phyloP scores from a whole-genome alignment of 1,140 invertebrate genomes.

The Drosophila pseudoobscura region DNA sequence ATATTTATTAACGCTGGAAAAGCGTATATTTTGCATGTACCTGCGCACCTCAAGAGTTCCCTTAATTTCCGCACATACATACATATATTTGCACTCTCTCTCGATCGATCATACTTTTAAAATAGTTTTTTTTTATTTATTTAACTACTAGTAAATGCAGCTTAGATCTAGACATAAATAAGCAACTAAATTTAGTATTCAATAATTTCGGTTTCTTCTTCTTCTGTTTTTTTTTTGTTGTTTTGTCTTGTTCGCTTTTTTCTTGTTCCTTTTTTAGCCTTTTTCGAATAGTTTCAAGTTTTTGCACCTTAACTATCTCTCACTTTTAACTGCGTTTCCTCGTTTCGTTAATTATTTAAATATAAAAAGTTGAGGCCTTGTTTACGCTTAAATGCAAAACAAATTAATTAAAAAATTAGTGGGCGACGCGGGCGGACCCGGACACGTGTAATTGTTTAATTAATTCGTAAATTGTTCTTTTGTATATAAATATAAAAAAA shows the following conservation, averaged over 20 bases:
- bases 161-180: conserved; percentile 80
- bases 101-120: conserved; percentile 21
- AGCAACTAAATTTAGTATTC: conserved; percentile 69
- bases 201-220: conserved; percentile 47
- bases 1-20: too few relatives aligned
- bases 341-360: conserved; percentile 47
- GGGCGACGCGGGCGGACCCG: conserved; percentile 24
- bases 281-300: conserved; percentile 49
- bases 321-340: not conserved
- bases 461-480: conserved; percentile 77
- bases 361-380: conserved; percentile 70
- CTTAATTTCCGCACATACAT: conserved; percentile 6
- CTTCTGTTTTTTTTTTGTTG: conserved; percentile 20
- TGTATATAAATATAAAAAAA: conserved; percentile 71
- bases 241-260: conserved; percentile 38
- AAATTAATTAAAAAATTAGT: conserved; percentile 83
- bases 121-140: conserved; percentile 54
- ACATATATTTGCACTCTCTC: conserved; percentile 27
- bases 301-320: conserved; percentile 51
- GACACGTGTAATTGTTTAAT: conserved; percentile 78
- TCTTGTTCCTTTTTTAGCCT: conserved; percentile 8
- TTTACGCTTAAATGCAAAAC: conserved; percentile 78
- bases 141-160: conserved; percentile 83
- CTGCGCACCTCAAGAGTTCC: too few relatives aligned
- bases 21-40: too few relatives aligned